Conservation (phyloP, 2,888 invertebrate species). For the Pollenia angustigena region DNA sequence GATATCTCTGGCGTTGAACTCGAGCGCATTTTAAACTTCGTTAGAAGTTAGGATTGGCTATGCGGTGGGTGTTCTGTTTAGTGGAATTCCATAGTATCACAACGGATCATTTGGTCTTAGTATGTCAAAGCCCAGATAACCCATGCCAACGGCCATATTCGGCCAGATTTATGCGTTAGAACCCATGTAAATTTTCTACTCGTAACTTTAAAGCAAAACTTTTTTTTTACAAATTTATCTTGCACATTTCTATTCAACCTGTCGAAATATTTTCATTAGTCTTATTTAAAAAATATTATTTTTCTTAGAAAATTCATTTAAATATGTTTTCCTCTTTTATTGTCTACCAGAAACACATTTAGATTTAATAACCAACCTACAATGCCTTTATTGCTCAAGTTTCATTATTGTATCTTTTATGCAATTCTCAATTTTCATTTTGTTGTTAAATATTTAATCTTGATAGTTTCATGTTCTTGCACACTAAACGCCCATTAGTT, state of each 20-base stretch:
- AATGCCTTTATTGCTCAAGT: constrained; percentile 8
- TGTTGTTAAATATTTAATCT: constrained; percentile 63
- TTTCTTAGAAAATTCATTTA: not conserved
- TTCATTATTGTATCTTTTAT: constrained; percentile 1
- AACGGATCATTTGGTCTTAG: no score
- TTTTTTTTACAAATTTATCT: no score
- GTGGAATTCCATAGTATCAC: no score
- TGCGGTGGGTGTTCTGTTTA: no score
- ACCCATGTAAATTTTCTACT: no score
- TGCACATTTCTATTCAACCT: not conserved
- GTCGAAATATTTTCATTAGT: not conserved
- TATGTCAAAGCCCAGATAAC: no score
- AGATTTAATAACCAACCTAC: constrained; percentile 20
- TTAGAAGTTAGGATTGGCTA: no score
- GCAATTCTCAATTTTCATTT: constrained; percentile 41
- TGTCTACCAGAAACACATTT: not conserved
- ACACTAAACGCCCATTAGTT: constrained; percentile 69
- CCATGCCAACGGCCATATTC: no score
- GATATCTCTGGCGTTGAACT: no score
- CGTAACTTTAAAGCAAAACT: no score
- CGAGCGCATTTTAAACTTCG: no score
- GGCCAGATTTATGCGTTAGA: no score
- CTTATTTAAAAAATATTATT: not conserved
- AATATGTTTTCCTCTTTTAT: constrained; percentile 4
- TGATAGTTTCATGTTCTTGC: constrained; percentile 47